Conservation (phyloP, 2,113 vertebrate species). For the Brevimyrus niger region DNA sequence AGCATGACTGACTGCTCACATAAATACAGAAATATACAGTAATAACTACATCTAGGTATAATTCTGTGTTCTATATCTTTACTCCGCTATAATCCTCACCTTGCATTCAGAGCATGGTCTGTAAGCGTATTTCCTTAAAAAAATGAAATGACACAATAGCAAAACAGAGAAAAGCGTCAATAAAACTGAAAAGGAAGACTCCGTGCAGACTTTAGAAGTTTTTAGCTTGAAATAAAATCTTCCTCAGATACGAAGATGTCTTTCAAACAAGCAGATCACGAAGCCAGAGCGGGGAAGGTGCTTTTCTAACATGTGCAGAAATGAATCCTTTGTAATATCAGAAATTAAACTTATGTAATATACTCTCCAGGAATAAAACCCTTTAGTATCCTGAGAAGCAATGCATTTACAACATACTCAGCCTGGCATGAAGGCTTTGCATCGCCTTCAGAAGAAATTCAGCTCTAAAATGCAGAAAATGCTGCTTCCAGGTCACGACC, state of each 20-base stretch:
- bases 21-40: not conserved
- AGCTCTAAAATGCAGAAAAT: not conserved
- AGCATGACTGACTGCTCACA: not conserved
- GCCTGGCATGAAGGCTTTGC: not conserved
- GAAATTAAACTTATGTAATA: not conserved
- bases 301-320: not conserved
- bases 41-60: not conserved
- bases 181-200: not conserved
- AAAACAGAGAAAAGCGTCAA: not conserved
- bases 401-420: not conserved
- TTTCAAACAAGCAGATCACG: not conserved
- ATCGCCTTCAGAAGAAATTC: not conserved
- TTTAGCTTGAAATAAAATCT: not conserved
- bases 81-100: not conserved
- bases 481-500: not conserved
- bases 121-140: not conserved
- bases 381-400: not conserved
- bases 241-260: not conserved
- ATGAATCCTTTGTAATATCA: not conserved
- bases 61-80: not conserved
- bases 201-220: not conserved
- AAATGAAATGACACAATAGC: not conserved
- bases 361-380: not conserved
- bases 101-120: not conserved
- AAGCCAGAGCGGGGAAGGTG: not conserved